Conservation (phyloP, 2,888 invertebrate genomes). For the Lapara coniferarum region DNA sequence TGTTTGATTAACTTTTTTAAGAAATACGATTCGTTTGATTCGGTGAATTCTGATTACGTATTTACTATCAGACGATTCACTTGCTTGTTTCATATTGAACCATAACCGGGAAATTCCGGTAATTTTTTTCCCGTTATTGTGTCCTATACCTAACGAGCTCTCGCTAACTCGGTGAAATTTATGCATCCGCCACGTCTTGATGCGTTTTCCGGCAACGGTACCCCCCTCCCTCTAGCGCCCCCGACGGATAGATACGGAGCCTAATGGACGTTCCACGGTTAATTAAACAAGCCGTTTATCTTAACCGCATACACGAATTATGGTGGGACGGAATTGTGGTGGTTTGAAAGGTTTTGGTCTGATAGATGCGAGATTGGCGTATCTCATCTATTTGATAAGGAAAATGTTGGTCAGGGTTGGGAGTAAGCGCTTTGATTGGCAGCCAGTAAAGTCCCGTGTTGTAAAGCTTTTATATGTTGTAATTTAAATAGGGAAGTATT, state of each 20-base stretch:
- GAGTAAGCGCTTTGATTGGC: too few species aligned
- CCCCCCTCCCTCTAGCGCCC: not conserved
- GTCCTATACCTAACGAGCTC: not conserved
- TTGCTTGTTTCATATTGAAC: too few species aligned
- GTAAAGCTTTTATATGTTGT: too few species aligned
- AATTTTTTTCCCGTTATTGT: not conserved
- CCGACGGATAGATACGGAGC: not conserved
- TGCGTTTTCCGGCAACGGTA: not conserved
- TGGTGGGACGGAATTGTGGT: too few species aligned
- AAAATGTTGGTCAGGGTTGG: too few species aligned
- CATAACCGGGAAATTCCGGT: not conserved
- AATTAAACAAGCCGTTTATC: slow-evolving; percentile 21
- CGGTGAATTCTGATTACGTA: not conserved
- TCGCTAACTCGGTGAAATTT: slow-evolving; percentile 10
- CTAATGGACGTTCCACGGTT: slow-evolving; percentile 16
- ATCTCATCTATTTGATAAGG: too few species aligned
- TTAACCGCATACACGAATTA: not conserved
- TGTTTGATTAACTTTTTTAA: not conserved
- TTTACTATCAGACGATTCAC: not conserved
- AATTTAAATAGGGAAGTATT: too few species aligned
- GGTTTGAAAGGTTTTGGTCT: too few species aligned
- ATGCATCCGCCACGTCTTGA: slow-evolving; percentile 22
- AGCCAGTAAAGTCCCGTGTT: too few species aligned
- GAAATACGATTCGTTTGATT: too few species aligned
- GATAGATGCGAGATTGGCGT: too few species aligned